Base-by-base conservation (phyloP, 2,888 invertebrate genomes). In the Thymelicus acteon region DNA sequence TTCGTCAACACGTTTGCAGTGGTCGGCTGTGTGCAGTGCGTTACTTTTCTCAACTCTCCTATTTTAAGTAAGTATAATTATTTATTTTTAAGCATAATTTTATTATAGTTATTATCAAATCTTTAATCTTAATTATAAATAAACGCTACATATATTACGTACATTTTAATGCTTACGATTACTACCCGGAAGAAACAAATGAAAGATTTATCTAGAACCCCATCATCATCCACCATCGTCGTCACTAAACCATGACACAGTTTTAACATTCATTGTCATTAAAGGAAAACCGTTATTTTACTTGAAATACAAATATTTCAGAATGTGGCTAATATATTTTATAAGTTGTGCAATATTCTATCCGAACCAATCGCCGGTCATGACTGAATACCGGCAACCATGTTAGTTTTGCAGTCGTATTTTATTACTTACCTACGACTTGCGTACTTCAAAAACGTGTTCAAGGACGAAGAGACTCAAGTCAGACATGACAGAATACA, bases 31-130 rank as follows among this genome's bases (percentile, higher is more conserved):
- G 74, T 44, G 58, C 71, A 67, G 72, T 67, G 63, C 72, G 73
- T 73, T 67, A 65, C 52, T 69, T 71, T 72, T 71, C 71, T 60
- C 60, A 60, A 70, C 60, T 44, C 72, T 71, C 19, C 31, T 62
- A 63, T 73, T 75, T 74, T 62, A 57, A 72, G 61, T 69, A 74
- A 73, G 76, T 75, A 73, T 19, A 19, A n/a, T n/a, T 70, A 37
- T 39, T 54, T 60, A 52, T 24, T 62, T 39, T 64, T 4, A 10
- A 62, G 13, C 7, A 61, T n/a, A 47, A 64, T n/a, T 48, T 7
- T 8, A 10, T 44, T 12, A 44, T 3, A 1, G 4, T 3, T 44
- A 44, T 12, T 0, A 2, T 31, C 31, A 31, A 31, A 31, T 31
- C 31, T 31, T 31, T 5, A 31, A 31, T 31, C 31, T 31, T 31